These are phyloP conservation scores for Anagrus nilaparvatae DNA, from an alignment of 1,140 invertebrate genomes.

Conservation along the genomic window DNA sequence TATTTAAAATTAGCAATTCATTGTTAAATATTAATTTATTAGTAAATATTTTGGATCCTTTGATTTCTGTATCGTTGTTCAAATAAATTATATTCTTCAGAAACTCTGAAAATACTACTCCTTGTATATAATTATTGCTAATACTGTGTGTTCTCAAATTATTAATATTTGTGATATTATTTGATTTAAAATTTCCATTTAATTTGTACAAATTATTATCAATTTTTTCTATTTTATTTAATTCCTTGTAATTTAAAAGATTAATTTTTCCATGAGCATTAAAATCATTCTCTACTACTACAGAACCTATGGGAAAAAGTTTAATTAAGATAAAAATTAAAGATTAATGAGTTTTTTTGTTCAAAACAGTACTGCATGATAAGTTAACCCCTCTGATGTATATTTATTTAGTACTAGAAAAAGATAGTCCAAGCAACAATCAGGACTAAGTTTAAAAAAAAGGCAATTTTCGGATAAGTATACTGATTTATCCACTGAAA, in stretches of 20 bases:
- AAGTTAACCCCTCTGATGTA: too few species aligned
- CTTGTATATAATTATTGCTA: too few species aligned
- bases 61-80: constrained; percentile 14
- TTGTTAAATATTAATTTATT: constrained; percentile 17
- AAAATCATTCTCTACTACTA: constrained; percentile 19
- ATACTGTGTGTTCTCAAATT: too few species aligned
- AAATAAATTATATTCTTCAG: constrained; percentile 15
- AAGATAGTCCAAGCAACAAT: too few species aligned
- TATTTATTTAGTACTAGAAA: too few species aligned
- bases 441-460: too few species aligned
- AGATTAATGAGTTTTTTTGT: too few species aligned
- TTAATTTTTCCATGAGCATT: constrained; percentile 21
- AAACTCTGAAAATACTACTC: constrained; percentile 16
- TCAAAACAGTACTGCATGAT: too few species aligned
- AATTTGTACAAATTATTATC: constrained; percentile 16
- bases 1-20: constrained; percentile 16
- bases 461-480: too few species aligned
- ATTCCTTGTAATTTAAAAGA: constrained; percentile 13
- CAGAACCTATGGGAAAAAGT: constrained; percentile 14
- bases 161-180: too few species aligned
- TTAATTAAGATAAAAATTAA: background rate
- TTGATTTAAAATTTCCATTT: constrained; percentile 19
- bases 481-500: too few species aligned
- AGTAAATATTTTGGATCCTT: constrained; percentile 23
- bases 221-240: constrained; percentile 13